These are phyloP conservation scores for Lathronympha strigana DNA, from an alignment of 2,888 invertebrate species.

Conservation along the genomic window DNA sequence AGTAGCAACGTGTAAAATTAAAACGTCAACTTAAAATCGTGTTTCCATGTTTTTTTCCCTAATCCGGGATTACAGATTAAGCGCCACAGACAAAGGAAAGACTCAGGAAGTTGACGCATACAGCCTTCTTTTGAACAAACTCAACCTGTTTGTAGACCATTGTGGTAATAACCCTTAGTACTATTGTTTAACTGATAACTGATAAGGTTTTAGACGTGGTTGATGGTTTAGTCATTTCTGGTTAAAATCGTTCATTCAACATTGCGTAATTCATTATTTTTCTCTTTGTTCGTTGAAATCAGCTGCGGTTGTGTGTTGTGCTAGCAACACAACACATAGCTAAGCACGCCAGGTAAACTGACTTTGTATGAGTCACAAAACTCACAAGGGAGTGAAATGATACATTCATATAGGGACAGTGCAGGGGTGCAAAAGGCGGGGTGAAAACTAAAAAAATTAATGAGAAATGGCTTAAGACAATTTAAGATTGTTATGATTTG, in stretches of 20 bases:
- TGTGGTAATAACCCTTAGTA: slow-evolving; percentile 55
- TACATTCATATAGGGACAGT: no score
- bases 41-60: slow-evolving; percentile 60
- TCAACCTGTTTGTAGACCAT: slow-evolving; percentile 59
- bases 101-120: slow-evolving; percentile 77
- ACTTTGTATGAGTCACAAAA: no score
- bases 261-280: slow-evolving; percentile 15
- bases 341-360: no score
- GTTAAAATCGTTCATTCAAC: not conserved
- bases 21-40: slow-evolving; percentile 48
- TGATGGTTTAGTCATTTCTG: slow-evolving; percentile 14
- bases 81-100: slow-evolving; percentile 53
- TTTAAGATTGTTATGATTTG: no score
- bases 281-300: no score
- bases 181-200: slow-evolving; percentile 64
- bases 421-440: no score
- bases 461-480: no score
- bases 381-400: no score
- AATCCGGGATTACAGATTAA: slow-evolving; percentile 58
- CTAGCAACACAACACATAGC: no score
- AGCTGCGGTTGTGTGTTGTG: no score
- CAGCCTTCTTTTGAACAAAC: slow-evolving; percentile 53
- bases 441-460: no score
- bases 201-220: slow-evolving; percentile 52
- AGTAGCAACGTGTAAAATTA: slow-evolving; percentile 38